Conservation (phyloP, 1,140 invertebrate species). For the Frieseomelitta varia region DNA sequence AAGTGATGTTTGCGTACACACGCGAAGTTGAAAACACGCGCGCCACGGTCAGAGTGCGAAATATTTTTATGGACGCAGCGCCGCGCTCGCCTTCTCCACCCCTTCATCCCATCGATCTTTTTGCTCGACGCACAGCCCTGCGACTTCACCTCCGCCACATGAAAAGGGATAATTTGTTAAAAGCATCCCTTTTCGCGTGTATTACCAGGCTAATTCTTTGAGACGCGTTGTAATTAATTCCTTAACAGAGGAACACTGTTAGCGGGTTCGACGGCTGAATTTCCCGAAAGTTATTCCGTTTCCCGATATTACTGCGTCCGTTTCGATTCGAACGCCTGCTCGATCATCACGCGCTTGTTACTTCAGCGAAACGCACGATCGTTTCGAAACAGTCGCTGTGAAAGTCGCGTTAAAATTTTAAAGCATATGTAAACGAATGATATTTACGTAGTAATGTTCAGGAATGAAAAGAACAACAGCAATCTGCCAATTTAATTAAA, state of each 20-base stretch:
- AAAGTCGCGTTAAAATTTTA: too few relatives aligned
- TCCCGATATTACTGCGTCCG: not conserved
- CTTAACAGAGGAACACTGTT: not conserved
- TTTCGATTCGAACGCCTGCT: not conserved
- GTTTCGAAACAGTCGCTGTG: too few relatives aligned
- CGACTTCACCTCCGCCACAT: not conserved
- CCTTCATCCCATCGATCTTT: not conserved
- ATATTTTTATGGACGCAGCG: constrained; percentile 11
- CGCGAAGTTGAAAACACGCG: not conserved
- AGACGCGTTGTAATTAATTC: not conserved
- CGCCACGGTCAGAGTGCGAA: not conserved
- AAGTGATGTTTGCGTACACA: constrained; percentile 11
- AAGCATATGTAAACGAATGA: too few relatives aligned
- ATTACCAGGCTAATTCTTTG: not conserved
- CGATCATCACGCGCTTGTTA: not conserved
- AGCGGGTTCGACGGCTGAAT: not conserved
- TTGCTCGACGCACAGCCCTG: not conserved
- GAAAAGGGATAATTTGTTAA: constrained; percentile 13
- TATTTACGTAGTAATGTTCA: too few relatives aligned
- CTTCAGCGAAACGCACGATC: not conserved
- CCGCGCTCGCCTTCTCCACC: too few relatives aligned
- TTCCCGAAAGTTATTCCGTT: not conserved
- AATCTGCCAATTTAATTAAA: too few relatives aligned
- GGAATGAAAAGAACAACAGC: too few relatives aligned
- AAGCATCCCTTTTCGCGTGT: not conserved